Evolutionary conservation across 2,113 vertebrate genomes (phyloP).

Genomic region (Psittacus erithacus): DNA sequence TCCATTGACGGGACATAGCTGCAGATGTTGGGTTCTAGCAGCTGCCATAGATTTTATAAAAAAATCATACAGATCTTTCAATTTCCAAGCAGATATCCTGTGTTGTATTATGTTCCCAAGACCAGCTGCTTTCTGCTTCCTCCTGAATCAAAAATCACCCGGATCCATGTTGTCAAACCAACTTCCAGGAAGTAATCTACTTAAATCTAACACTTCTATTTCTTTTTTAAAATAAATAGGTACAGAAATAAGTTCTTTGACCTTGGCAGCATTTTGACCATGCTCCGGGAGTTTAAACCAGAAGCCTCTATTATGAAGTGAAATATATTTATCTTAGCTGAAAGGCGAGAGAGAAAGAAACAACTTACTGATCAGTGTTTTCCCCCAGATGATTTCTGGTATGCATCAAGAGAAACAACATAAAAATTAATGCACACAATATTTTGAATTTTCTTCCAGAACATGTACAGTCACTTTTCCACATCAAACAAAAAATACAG

Average conservation of each 20-base stretch:
- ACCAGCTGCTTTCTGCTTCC: not conserved
- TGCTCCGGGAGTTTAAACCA: not conserved
- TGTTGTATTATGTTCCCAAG: not conserved
- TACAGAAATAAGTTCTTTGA: not conserved
- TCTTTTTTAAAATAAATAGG: not conserved
- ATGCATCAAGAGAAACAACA: slow-evolving; percentile 61
- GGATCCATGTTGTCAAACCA: not conserved
- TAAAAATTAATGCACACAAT: slow-evolving; percentile 58
- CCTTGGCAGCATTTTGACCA: slow-evolving; percentile 8
- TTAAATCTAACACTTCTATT: not conserved
- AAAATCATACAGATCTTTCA: not conserved
- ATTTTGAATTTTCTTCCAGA: slow-evolving; percentile 62
- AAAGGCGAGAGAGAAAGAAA: slow-evolving; percentile 11
- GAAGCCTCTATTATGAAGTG: slow-evolving; percentile 1
- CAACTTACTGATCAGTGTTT: not conserved
- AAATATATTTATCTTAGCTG: slow-evolving; percentile 19
- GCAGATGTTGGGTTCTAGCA: not conserved
- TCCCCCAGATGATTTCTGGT: slow-evolving; percentile 31
- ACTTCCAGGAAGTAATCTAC: not conserved
- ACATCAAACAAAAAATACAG: slow-evolving; percentile 57
- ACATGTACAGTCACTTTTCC: slow-evolving; percentile 38
- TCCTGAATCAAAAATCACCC: not conserved
- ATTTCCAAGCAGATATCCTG: not conserved
- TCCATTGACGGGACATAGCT: not conserved
- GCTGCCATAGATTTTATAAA: not conserved